Conservation (phyloP, 2,797 vertebrate genomes). For the Neoniphon sammara region DNA sequence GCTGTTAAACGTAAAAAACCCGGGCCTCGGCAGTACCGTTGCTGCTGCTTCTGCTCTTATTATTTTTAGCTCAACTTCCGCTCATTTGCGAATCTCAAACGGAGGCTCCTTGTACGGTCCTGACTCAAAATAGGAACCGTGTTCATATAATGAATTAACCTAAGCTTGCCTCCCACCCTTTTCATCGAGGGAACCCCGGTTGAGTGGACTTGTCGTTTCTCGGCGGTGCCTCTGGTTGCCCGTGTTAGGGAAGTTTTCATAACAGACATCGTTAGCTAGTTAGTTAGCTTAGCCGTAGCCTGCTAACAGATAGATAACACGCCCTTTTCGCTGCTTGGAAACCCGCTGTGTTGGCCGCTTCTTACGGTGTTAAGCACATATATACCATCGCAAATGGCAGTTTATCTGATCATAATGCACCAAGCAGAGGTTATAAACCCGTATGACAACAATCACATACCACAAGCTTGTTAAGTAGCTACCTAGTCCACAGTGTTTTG, state of each 20-base stretch:
- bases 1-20: conserved; percentile 1
- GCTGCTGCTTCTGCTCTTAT: conserved; percentile 69
- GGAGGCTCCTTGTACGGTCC: conserved; percentile 84
- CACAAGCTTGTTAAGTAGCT: neutral
- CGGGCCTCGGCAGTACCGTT: conserved; percentile 58
- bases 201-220: neutral
- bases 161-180: neutral
- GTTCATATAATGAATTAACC: conserved; percentile 43
- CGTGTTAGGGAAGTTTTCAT: conserved; percentile 67
- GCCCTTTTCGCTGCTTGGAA: conserved; percentile 64
- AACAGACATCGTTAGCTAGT: conserved; percentile 40
- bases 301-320: conserved; percentile 70
- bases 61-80: conserved; percentile 87
- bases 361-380: neutral
- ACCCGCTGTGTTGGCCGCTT: neutral
- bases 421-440: neutral
- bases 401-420: neutral
- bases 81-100: conserved; percentile 72
- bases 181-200: neutral
- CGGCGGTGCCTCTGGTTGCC: neutral
- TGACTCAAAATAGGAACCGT: conserved; percentile 78
- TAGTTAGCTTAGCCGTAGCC: conserved; percentile 63
- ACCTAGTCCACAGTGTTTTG: too few species aligned
- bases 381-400: neutral
- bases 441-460: neutral